A percentile compares a stretch with the other conserved stretches of the same genome.
phyloP scores from a whole-genome alignment of 2,113 vertebrate genomes.

The Callopanchax toddi region DNA sequence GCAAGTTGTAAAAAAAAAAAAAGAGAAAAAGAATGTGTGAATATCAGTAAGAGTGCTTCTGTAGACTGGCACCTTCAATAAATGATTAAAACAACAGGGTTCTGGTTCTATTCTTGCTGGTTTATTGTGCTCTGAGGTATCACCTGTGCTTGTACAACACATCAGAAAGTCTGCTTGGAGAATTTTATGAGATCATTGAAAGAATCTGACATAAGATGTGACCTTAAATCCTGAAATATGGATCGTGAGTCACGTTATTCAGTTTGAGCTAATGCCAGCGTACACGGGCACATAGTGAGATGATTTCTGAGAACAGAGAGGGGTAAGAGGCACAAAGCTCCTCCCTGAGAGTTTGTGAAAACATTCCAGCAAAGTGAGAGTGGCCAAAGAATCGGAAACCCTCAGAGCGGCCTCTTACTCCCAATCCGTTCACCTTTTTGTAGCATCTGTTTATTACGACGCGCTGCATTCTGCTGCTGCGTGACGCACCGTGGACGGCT shows the following conservation, averaged over 20 bases:
- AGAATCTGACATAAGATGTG: neutral
- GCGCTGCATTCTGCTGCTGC: neutral
- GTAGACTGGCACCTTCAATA: too few relatives aligned
- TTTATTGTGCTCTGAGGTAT: too few relatives aligned
- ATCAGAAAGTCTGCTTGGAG: too few relatives aligned
- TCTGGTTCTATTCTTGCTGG: too few relatives aligned
- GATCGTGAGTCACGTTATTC: neutral
- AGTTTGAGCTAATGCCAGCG: neutral
- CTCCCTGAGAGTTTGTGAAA: constrained; percentile 82
- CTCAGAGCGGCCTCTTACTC: constrained; percentile 46
- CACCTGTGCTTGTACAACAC: too few relatives aligned
- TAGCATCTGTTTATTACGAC: neutral
- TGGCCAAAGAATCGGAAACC: constrained; percentile 67
- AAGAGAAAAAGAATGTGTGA: too few relatives aligned
- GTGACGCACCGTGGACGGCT: constrained; percentile 21
- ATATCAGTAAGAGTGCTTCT: too few relatives aligned
- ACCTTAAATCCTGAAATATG: neutral
- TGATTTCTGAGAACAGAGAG: constrained; percentile 44
- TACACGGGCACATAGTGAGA: constrained; percentile 8
- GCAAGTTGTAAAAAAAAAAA: too few relatives aligned
- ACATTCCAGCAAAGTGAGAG: constrained; percentile 80
- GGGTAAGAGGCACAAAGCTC: constrained; percentile 68
- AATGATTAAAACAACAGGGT: too few relatives aligned
- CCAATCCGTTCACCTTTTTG: constrained; percentile 40
- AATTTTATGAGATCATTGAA: too few relatives aligned